phyloP scores from a whole-genome alignment of 2,888 invertebrate genomes.

The Scrobipalpa costella region DNA sequence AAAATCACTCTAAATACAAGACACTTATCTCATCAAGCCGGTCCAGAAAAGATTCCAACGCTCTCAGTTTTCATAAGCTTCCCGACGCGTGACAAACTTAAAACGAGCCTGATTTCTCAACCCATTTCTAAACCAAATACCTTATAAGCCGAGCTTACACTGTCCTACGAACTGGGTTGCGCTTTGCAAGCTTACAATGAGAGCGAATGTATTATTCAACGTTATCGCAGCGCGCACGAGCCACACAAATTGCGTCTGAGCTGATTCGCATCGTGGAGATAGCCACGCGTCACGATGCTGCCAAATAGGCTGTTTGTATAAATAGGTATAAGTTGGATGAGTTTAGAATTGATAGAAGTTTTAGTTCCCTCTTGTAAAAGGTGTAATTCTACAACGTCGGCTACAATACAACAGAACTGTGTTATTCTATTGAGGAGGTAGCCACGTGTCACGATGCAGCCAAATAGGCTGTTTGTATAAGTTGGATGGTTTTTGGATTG shows the following conservation, averaged over 20 bases:
- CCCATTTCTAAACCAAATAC: constrained; percentile 27
- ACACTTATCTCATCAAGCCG: too few relatives aligned
- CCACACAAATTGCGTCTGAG: constrained; percentile 66
- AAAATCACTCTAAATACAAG: too few relatives aligned
- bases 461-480: constrained; percentile 2
- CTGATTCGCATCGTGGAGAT: constrained; percentile 53
- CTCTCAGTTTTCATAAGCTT: background rate
- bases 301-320: constrained; percentile 7
- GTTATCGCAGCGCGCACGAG: constrained; percentile 65
- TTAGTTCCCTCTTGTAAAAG: too few relatives aligned
- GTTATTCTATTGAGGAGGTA: constrained; percentile 52
- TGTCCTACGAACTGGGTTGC: constrained; percentile 41
- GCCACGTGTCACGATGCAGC: constrained; percentile 47
- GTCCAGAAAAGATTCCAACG: too few relatives aligned
- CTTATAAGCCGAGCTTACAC: constrained; percentile 31
- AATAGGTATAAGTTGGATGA: background rate
- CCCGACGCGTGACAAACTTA: constrained; percentile 11
- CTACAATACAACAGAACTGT: too few relatives aligned
- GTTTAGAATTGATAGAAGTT: background rate
- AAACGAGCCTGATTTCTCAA: constrained; percentile 22
- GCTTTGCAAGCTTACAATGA: constrained; percentile 51
- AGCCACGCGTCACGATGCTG: constrained; percentile 48
- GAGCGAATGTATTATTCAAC: constrained; percentile 66
- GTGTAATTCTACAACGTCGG: too few relatives aligned
- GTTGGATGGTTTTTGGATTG: background rate